A percentile compares a stretch with the other conserved stretches of the same genome.
These are phyloP conservation scores for Myopa tessellatipennis DNA, from an alignment of 2,888 invertebrate genomes.

Conservation along the genomic window DNA sequence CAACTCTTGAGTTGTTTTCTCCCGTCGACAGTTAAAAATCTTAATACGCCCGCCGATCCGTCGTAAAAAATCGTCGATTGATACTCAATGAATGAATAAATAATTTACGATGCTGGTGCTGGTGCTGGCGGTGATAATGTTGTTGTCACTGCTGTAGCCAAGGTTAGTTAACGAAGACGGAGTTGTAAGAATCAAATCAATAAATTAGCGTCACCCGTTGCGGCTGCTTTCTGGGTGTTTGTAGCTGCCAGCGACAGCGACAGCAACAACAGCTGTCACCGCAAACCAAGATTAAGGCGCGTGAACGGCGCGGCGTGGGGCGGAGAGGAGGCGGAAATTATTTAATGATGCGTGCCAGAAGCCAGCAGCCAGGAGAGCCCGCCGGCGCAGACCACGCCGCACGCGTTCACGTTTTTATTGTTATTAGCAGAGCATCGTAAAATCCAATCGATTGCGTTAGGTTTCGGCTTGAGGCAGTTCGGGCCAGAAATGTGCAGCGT, in stretches of 20 bases:
- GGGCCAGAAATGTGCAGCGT: neutral
- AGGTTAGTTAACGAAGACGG: slow-evolving; percentile 33
- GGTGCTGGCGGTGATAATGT: slow-evolving; percentile 5
- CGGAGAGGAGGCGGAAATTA: slow-evolving; percentile 52
- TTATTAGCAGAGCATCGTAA: slow-evolving; percentile 49
- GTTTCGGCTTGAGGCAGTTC: neutral
- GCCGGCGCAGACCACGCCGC: neutral
- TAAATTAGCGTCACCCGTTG: slow-evolving; percentile 45
- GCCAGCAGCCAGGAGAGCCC: neutral
- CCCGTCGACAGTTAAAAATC: slow-evolving; percentile 25
- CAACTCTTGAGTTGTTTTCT: slow-evolving; percentile 19
- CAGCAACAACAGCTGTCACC: slow-evolving; percentile 30
- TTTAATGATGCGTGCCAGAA: slow-evolving; percentile 62
- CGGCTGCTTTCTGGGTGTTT: slow-evolving; percentile 9
- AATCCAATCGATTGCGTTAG: slow-evolving; percentile 40
- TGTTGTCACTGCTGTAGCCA: slow-evolving; percentile 30
- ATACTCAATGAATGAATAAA: slow-evolving; percentile 35
- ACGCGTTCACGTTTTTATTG: slow-evolving; percentile 42
- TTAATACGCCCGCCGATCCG: slow-evolving; percentile 23
- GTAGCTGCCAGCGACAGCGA: slow-evolving; percentile 24
- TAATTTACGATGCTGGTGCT: slow-evolving; percentile 38
- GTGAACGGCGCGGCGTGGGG: neutral
- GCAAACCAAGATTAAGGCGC: neutral
- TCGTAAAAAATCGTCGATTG: slow-evolving; percentile 31
- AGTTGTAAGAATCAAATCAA: slow-evolving; percentile 56